Evolutionary conservation across 1,140 invertebrate genomes (phyloP), one percentile per base, ranked within the genome.

Genomic region (Sesamia nonagrioides): DNA sequence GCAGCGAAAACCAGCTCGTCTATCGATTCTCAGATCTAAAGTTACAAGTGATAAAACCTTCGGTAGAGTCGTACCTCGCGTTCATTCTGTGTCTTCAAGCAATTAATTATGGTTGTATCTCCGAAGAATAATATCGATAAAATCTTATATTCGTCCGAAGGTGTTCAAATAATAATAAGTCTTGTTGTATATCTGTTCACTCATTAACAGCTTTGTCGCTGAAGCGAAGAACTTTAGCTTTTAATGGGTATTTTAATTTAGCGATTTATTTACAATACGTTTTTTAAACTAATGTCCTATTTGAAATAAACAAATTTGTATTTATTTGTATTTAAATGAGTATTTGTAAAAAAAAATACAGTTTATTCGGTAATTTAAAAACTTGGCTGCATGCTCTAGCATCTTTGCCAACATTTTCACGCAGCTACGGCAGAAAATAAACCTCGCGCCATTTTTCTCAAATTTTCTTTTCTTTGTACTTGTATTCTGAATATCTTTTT

Each of bases 101-200:
- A 75, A 48, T 75, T 73, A 48, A 75, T 75, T 75, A 61, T 40
- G 6, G 18, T 35, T 75, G 73, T 75, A 61, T 48, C 40, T 48
- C 8, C 13, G 9, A 75, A 63, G 58, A 63, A 48, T 48, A 9
- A 61, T 75, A 61, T 74, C 54, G 61, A 61, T 75, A 75, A 75
- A 75, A 75, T 48, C 58, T 75, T 75, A 75, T 63, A 75, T 18
- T 60, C 37, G 54, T 60, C 63, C 27, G 37, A 33, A 63, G 85
- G 82, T 86, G 82, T 80, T 71, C 79, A 81, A 84, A 85, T 88
- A 85, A 85, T 81, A 81, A 87, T 89, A 86, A 86, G 52, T 86
- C 68, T 76, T 27, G 76, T 48, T 66, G 79, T 84, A 85, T 85
- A 85, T 48, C 84, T 77, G 73, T 75, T 63, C 21, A 13, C 58